Conservation (phyloP, 2,113 vertebrate species). For the Aix galericulata region DNA sequence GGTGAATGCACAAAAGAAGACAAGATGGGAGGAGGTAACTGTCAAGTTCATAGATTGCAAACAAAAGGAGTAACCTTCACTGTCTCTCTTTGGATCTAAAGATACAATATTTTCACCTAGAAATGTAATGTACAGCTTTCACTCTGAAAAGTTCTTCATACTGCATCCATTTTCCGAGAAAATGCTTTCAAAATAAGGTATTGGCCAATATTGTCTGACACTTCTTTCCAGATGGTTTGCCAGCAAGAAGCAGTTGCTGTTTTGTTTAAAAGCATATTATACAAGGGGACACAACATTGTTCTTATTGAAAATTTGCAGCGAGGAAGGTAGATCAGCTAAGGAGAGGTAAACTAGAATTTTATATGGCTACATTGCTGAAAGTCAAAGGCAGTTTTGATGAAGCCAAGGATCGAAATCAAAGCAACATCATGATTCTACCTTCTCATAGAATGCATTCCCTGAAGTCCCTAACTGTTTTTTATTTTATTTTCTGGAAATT, state of each 20-base stretch:
- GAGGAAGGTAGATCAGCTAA: neutral
- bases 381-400: neutral
- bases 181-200: neutral
- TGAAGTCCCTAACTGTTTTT: neutral
- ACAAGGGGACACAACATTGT: neutral
- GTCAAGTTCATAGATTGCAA: neutral
- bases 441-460: neutral
- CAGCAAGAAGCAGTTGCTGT: neutral
- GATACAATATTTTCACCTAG: neutral
- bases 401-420: constrained; percentile 12
- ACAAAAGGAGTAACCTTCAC: neutral
- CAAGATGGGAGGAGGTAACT: neutral
- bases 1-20: neutral
- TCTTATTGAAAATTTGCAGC: neutral
- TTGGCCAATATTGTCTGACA: neutral
- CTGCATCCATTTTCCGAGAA: neutral
- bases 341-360: neutral
- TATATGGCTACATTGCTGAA: neutral
- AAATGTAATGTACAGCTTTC: neutral
- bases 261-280: neutral
- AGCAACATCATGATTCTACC: neutral
- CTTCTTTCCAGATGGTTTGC: neutral
- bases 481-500: constrained; percentile 18
- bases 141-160: neutral
- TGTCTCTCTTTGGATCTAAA: neutral